Percentiles rank a stretch among this genome's conserved stretches.
phyloP scores from a whole-genome alignment of 1,140 invertebrate genomes.

The Scaptomyza graminum region DNA sequence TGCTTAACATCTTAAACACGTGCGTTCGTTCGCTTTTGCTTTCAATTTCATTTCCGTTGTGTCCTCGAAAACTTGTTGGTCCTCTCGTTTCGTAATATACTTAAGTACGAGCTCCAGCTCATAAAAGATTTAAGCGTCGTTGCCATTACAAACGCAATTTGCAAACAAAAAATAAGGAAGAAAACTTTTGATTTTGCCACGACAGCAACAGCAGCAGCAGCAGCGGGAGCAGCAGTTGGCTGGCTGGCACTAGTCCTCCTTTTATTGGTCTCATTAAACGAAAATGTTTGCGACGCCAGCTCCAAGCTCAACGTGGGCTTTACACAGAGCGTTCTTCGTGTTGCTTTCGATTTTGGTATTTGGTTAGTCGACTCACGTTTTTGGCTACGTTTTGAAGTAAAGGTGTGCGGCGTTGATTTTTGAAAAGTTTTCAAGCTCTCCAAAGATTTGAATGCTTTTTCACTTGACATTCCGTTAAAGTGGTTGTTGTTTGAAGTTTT shows the following conservation, averaged over 20 bases:
- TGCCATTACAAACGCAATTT: slow-evolving; percentile 79
- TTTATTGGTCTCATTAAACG: slow-evolving; percentile 80
- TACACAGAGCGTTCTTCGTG: slow-evolving; percentile 5
- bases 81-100: slow-evolving; percentile 38
- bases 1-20: slow-evolving; percentile 62
- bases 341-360: slow-evolving; percentile 61
- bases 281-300: slow-evolving; percentile 59
- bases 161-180: slow-evolving; percentile 49
- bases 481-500: slow-evolving; percentile 27
- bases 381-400: slow-evolving; percentile 40
- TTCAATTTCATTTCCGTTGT: slow-evolving; percentile 68
- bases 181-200: slow-evolving; percentile 67
- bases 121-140: slow-evolving; percentile 77
- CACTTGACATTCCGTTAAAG: slow-evolving; percentile 74
- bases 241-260: slow-evolving; percentile 18
- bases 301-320: slow-evolving; percentile 13
- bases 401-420: slow-evolving; percentile 75
- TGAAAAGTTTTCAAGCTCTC: slow-evolving; percentile 50
- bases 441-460: slow-evolving; percentile 69
- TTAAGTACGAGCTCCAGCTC: slow-evolving; percentile 49
- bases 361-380: slow-evolving; percentile 57
- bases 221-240: not conserved
- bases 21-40: slow-evolving; percentile 61
- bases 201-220: slow-evolving; percentile 4
- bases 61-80: slow-evolving; percentile 2